Evolutionary conservation across 92 coral and sea anemone species (phyloP), one percentile per base, ranked within the genome.

Genomic region (Virgularia gustaviana): DNA sequence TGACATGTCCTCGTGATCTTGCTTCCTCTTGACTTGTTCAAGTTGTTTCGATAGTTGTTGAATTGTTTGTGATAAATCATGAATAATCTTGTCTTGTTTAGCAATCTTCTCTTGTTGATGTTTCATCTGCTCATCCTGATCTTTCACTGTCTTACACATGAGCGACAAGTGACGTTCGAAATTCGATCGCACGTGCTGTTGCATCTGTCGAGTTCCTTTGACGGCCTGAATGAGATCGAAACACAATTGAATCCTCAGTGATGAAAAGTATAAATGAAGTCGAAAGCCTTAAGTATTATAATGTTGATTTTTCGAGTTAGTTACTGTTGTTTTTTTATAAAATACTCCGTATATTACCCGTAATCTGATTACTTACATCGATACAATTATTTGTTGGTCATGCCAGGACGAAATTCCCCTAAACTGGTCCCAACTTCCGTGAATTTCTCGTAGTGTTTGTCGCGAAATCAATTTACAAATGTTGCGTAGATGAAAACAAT

Each of bases 121-220:
- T 42, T 83, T 91, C 73, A 94, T 78, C 67, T 89, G 89, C 3
- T 78, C 63, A 33, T 83, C 79, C 75, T 94, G 99, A 20, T 87
- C 90, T 59, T 82, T 85, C 8, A 94, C 85, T 41, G 84, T 70
- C 58, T 94, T 86, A 36, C 87, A 85, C 15, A 96, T 86, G 56
- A 89, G 62, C 38, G 85, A 88, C 22, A 94, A 57, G 61, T 94
- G 99, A 8, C 86, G 85, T 15, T 79, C 88, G 1, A 84, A 42
- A 30, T 65, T 85, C 15, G 71, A 77, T 25, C 82, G 81, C 13
- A 89, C 62, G 67, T 94, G 99, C 34, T 94, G 79, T 15, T 86
- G 58, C 75, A 94, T 68, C 34, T 68, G 39, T 1, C 75, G 75
- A 25, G 77, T 85, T 81, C 43, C 54, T 78, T 65, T 87, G 79